Evolutionary conservation across 1,140 invertebrate genomes (phyloP).

Genomic region (Wasmannia auropunctata): DNA sequence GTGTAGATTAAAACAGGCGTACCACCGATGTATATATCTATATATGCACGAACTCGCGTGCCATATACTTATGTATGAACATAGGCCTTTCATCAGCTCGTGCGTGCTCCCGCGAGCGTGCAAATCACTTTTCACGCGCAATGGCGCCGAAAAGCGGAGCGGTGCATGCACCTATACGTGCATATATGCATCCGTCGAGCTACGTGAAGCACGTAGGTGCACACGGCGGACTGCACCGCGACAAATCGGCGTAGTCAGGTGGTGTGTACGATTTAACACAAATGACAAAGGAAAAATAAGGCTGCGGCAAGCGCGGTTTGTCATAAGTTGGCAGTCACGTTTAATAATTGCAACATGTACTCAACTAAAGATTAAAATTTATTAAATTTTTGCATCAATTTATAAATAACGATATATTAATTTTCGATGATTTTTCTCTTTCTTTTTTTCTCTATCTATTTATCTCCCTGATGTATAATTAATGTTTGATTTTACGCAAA

Average conservation of each 20-base stretch:
- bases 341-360: not conserved
- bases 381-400: not conserved
- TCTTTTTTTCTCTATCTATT: too few species aligned
- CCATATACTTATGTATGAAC: constrained; percentile 67
- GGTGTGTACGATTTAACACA: constrained; percentile 38
- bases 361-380: not conserved
- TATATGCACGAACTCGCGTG: constrained; percentile 25
- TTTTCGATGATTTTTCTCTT: too few species aligned
- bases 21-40: constrained; percentile 29
- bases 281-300: constrained; percentile 47
- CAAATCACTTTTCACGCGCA: constrained; percentile 72
- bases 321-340: constrained; percentile 21
- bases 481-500: not conserved
- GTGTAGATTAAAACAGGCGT: constrained; percentile 43
- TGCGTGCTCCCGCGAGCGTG: constrained; percentile 62
- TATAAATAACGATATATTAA: not conserved
- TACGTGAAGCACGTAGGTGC: constrained; percentile 22
- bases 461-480: not conserved
- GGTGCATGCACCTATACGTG: constrained; percentile 30
- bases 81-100: constrained; percentile 65
- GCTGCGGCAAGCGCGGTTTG: not conserved
- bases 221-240: constrained; percentile 32
- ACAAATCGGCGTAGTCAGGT: constrained; percentile 8
- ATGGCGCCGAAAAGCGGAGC: constrained; percentile 60
- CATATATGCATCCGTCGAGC: constrained; percentile 16